These are phyloP conservation scores for Scolopax rusticola DNA, from an alignment of 2,797 vertebrate genomes.

Conservation along the genomic window DNA sequence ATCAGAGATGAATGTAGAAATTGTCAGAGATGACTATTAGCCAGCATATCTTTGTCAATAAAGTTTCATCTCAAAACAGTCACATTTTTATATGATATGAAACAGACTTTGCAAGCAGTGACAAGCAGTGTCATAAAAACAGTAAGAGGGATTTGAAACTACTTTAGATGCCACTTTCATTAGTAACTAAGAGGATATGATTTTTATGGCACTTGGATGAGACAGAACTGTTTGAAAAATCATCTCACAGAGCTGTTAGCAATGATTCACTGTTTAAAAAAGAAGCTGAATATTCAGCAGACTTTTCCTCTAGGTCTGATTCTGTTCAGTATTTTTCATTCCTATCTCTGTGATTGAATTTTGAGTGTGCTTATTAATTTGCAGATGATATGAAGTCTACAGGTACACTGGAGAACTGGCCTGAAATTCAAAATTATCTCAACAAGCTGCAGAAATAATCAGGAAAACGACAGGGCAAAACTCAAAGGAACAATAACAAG, in stretches of 20 bases:
- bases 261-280: not conserved
- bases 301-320: not conserved
- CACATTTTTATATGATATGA: not conserved
- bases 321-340: not conserved
- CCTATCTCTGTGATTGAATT: not conserved
- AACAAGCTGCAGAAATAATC: not conserved
- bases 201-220: not conserved
- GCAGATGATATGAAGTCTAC: not conserved
- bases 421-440: not conserved
- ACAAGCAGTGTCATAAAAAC: not conserved
- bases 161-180: not conserved
- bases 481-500: not conserved
- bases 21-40: not conserved
- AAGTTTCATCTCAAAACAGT: not conserved
- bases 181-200: not conserved
- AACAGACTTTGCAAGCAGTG: not conserved
- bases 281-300: not conserved
- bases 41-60: not conserved
- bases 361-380: not conserved
- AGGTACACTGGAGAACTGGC: not conserved
- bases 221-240: not conserved
- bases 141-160: not conserved
- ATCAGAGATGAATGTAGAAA: not conserved
- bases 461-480: not conserved
- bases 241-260: not conserved